Percentiles rank a stretch among this genome's conserved stretches.
Evolutionary conservation across 2,888 invertebrate species (phyloP).

Genomic region (Camptogramma bilineatum): DNA sequence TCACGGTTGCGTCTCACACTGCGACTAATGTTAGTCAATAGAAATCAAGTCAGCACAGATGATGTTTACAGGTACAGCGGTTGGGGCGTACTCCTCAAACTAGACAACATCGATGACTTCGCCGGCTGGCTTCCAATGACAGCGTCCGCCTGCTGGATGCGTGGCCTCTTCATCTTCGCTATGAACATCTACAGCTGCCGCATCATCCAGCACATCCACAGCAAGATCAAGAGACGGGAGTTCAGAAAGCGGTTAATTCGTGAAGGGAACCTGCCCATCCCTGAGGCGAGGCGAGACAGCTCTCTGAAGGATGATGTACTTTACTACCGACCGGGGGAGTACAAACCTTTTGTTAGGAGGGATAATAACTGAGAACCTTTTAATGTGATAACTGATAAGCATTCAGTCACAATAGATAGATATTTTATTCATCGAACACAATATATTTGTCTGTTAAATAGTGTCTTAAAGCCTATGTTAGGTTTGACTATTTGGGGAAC

Average conservation of each 20-base stretch:
- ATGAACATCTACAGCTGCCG: slow-evolving; percentile 65
- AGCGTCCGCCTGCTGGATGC: slow-evolving; percentile 65
- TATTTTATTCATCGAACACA: too few species aligned
- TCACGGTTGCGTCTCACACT: too few species aligned
- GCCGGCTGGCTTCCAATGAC: slow-evolving; percentile 71
- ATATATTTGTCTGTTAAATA: too few species aligned
- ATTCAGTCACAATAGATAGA: too few species aligned
- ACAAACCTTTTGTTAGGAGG: slow-evolving; percentile 46
- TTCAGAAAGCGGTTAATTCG: slow-evolving; percentile 48
- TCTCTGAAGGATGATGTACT: slow-evolving; percentile 45
- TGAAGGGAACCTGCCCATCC: slow-evolving; percentile 56
- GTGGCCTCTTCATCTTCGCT: slow-evolving; percentile 58
- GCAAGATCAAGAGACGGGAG: slow-evolving; percentile 55
- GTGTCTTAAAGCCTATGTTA: too few species aligned
- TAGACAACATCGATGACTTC: slow-evolving; percentile 59
- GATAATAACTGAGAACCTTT: slow-evolving; percentile 3
- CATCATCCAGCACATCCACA: slow-evolving; percentile 46
- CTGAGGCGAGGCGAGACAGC: slow-evolving; percentile 52
- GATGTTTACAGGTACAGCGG: slow-evolving; percentile 62
- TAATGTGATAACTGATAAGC: too few species aligned
- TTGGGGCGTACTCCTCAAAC: slow-evolving; percentile 63
- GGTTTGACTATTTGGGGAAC: too few species aligned
- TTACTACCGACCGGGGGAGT: slow-evolving; percentile 59
- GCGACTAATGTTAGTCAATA: too few species aligned
- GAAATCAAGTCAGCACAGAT: too few species aligned